Conservation (phyloP, 2,113 vertebrate species). For the Rhegmatorhina hoffmannsi region DNA sequence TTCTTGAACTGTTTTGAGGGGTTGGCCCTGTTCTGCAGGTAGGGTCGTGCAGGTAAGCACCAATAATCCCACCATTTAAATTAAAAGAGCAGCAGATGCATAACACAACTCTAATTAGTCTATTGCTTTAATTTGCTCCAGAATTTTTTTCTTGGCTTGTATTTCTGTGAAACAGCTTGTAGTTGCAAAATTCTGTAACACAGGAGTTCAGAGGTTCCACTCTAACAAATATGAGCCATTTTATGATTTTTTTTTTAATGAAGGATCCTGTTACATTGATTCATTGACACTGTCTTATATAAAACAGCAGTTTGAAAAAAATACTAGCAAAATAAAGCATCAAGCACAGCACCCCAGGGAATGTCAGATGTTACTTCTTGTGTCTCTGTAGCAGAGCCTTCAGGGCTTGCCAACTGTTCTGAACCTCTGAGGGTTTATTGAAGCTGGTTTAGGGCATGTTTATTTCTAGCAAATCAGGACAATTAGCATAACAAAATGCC, state of each 20-base stretch:
- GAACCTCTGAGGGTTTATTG: constrained; percentile 52
- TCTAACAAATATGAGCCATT: neutral
- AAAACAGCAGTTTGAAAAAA: neutral
- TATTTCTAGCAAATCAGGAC: constrained; percentile 56
- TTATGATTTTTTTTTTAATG: neutral
- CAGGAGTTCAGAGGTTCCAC: neutral
- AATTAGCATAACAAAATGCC: constrained; percentile 38
- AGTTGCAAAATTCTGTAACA: neutral
- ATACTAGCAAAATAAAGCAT: constrained; percentile 4
- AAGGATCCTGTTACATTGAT: neutral
- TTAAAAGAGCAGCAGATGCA: neutral
- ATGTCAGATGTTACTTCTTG: constrained; percentile 33
- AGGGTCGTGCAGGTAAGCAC: neutral
- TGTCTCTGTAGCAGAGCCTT: constrained; percentile 23
- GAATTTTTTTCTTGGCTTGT: neutral
- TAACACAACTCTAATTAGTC: neutral
- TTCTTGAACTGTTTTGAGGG: neutral
- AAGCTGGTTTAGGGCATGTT: constrained; percentile 22
- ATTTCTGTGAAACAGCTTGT: neutral
- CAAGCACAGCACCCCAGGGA: neutral
- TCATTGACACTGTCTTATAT: constrained; percentile 15
- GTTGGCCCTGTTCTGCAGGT: neutral
- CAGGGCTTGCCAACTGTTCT: constrained; percentile 34
- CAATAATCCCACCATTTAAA: neutral
- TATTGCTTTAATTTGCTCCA: neutral